Conservation (phyloP, 2,888 invertebrate species). For the Imbricaverruca yamaguchii region DNA sequence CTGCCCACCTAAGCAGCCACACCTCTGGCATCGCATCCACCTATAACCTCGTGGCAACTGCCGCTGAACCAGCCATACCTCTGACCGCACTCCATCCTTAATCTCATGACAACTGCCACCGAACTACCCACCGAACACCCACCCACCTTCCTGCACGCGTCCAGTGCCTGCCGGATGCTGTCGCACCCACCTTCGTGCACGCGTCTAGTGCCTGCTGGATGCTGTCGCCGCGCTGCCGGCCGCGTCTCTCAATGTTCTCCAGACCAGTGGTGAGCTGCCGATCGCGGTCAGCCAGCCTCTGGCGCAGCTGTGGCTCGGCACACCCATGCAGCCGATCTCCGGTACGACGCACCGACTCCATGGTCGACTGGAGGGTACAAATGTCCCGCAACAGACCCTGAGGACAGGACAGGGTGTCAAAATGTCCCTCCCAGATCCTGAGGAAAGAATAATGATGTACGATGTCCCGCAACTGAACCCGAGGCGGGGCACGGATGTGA, state of each 20-base stretch:
- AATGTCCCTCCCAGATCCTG: too few relatives aligned
- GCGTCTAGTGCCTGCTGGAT: background rate
- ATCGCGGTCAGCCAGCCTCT: background rate
- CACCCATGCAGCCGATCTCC: background rate
- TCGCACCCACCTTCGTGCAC: background rate
- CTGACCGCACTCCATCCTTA: too few relatives aligned
- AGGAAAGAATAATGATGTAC: too few relatives aligned
- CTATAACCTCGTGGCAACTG: too few relatives aligned
- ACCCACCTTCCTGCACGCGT: background rate
- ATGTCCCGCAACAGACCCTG: conserved; percentile 15
- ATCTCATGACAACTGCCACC: too few relatives aligned
- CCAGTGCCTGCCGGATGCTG: too few relatives aligned
- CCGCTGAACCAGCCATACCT: too few relatives aligned
- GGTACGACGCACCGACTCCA: background rate
- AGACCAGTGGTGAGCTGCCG: background rate
- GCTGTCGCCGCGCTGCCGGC: background rate
- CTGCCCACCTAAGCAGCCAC: too few relatives aligned
- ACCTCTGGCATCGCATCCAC: too few relatives aligned
- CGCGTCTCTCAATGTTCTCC: background rate
- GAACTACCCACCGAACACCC: too few relatives aligned
- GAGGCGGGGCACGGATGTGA: too few relatives aligned
- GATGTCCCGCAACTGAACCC: too few relatives aligned
- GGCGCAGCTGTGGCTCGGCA: background rate
- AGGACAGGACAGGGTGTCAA: background rate
- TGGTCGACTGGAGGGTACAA: background rate